Percentiles rank a stretch among this genome's conserved stretches.
Conservation (phyloP, 1,140 invertebrate genomes). For the Sipha flava region DNA sequence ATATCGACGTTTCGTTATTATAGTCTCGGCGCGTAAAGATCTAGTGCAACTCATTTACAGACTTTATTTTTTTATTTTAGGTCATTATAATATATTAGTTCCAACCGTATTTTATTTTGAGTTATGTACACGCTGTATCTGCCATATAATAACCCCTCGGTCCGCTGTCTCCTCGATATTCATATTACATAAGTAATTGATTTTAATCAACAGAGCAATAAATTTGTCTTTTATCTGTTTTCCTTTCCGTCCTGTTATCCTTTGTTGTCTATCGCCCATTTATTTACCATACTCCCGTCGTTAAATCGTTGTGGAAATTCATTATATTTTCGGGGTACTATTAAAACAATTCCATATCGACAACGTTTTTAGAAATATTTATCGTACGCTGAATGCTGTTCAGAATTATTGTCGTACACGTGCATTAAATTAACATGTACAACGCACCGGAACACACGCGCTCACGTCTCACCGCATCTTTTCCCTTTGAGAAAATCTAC, state of each 20-base stretch:
- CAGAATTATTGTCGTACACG: not conserved
- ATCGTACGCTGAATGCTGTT: no score
- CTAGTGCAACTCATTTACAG: not conserved
- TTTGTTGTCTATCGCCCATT: not conserved
- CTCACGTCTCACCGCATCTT: no score
- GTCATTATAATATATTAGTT: no score
- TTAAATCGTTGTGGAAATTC: not conserved
- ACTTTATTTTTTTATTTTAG: not conserved
- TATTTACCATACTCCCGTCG: not conserved
- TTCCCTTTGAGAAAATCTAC: not conserved
- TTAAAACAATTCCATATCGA: not conserved
- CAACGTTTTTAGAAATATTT: not conserved
- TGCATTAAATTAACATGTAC: no score
- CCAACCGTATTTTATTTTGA: no score
- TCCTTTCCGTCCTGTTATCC: no score
- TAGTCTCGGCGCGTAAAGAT: not conserved
- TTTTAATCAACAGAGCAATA: not conserved
- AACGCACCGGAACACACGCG: no score
- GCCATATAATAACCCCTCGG: no score
- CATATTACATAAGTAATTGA: not conserved
- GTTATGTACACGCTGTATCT: no score
- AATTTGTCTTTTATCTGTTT: not conserved
- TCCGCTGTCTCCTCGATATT: no score
- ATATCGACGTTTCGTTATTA: not conserved
- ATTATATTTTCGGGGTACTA: not conserved